phyloP scores from a whole-genome alignment of 2,888 invertebrate genomes.

The Eupithecia centaureata region DNA sequence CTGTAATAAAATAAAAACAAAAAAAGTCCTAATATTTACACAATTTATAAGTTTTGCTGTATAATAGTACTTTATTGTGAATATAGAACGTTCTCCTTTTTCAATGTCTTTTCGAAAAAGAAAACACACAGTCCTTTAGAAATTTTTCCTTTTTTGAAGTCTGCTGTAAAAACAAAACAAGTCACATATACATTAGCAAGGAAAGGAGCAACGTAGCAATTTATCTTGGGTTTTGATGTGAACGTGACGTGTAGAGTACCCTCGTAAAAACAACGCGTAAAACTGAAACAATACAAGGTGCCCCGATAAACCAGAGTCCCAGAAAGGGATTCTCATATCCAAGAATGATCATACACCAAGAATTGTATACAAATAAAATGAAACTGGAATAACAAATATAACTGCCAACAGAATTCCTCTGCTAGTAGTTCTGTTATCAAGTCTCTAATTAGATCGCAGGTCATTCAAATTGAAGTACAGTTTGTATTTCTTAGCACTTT shows the following conservation, averaged over 20 bases:
- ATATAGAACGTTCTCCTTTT: not conserved
- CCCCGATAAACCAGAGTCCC: not conserved
- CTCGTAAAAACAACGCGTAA: slow-evolving; percentile 30
- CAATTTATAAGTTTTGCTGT: too few relatives aligned
- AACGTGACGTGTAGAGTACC: slow-evolving; percentile 27
- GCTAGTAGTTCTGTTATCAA: not conserved
- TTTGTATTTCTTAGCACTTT: not conserved
- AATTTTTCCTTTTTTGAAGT: not conserved
- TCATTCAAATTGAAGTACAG: not conserved
- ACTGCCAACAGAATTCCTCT: too few relatives aligned
- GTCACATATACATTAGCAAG: slow-evolving; percentile 13
- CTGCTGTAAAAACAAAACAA: slow-evolving; percentile 1
- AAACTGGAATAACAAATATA: too few relatives aligned
- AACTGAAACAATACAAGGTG: slow-evolving; percentile 27
- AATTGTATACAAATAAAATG: too few relatives aligned
- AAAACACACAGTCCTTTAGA: too few relatives aligned
- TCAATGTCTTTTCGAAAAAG: not conserved
- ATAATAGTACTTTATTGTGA: too few relatives aligned
- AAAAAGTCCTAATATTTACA: too few relatives aligned
- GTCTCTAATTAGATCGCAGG: not conserved
- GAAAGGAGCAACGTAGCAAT: slow-evolving; percentile 26
- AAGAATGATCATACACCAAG: too few relatives aligned
- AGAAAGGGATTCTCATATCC: not conserved
- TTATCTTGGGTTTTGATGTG: slow-evolving; percentile 29
- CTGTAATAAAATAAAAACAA: too few relatives aligned